Conservation (phyloP, 2,888 invertebrate species). For the Apamea sordens region DNA sequence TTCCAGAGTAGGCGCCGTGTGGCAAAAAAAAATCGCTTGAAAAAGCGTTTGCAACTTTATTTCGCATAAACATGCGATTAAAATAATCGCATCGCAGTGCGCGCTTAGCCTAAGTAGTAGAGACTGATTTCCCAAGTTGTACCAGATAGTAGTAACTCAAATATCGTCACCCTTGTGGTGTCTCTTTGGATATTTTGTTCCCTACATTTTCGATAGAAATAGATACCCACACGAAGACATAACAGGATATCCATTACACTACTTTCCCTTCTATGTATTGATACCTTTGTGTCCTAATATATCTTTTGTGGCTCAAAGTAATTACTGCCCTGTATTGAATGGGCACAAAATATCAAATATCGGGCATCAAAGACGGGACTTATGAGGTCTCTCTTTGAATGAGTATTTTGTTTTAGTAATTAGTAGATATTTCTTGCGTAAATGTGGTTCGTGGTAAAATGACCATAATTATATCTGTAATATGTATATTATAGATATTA, state of each 20-base stretch:
- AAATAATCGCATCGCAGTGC: background rate
- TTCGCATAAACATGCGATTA: background rate
- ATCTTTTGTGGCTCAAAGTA: slow-evolving; percentile 47
- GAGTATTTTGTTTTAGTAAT: slow-evolving; percentile 36
- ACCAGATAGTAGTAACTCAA: background rate
- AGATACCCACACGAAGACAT: slow-evolving; percentile 3
- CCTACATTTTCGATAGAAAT: slow-evolving; percentile 1
- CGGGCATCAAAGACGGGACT: slow-evolving; percentile 48
- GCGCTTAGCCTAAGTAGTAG: background rate
- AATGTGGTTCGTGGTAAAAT: background rate
- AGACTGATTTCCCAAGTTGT: background rate
- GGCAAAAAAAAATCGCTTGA: background rate
- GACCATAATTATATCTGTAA: too few species aligned
- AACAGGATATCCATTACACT: slow-evolving; percentile 49
- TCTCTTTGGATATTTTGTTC: background rate
- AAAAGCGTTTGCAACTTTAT: background rate
- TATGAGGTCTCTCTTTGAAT: slow-evolving; percentile 33
- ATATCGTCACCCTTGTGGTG: background rate
- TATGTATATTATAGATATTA: too few species aligned
- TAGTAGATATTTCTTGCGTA: slow-evolving; percentile 2
- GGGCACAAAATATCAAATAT: slow-evolving; percentile 55
- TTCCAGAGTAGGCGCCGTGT: background rate
- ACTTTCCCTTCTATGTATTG: slow-evolving; percentile 34
- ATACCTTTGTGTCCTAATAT: slow-evolving; percentile 38
- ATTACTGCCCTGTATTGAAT: slow-evolving; percentile 49